A percentile compares a stretch with the other conserved stretches of the same genome.
These are phyloP conservation scores for Ptychobarbus kaznakovi DNA, from an alignment of 2,797 vertebrate species.

Conservation along the genomic window DNA sequence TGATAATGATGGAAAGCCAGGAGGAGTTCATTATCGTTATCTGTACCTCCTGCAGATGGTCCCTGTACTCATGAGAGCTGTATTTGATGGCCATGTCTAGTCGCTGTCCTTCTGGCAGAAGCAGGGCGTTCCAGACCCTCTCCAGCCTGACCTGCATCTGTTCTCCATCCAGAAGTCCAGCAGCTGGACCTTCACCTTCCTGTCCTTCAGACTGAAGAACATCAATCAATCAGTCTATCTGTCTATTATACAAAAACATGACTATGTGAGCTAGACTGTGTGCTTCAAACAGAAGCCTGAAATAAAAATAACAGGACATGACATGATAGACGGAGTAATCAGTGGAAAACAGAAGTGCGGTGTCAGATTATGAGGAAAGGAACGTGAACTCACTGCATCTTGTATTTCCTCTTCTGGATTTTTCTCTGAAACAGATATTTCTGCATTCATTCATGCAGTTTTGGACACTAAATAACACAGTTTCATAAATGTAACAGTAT, in stretches of 20 bases:
- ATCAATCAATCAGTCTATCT: background rate
- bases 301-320: background rate
- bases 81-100: slow-evolving; percentile 82
- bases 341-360: slow-evolving; percentile 18
- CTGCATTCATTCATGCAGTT: background rate
- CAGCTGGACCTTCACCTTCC: background rate
- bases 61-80: slow-evolving; percentile 69
- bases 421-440: slow-evolving; percentile 54
- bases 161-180: slow-evolving; percentile 27
- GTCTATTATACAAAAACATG: background rate
- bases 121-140: slow-evolving; percentile 74
- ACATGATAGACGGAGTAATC: background rate
- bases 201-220: slow-evolving; percentile 6
- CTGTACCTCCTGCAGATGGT: slow-evolving; percentile 67
- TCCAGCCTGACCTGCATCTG: slow-evolving; percentile 73
- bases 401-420: slow-evolving; percentile 43
- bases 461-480: background rate
- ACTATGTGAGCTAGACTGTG: background rate
- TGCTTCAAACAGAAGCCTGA: background rate
- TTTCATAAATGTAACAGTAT: background rate
- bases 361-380: background rate
- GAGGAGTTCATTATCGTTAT: background rate
- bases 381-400: slow-evolving; percentile 42
- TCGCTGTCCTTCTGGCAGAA: slow-evolving; percentile 66
- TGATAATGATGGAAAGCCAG: background rate